Evolutionary conservation across 2,797 vertebrate genomes (phyloP).

Genomic region (Tapera naevia): DNA sequence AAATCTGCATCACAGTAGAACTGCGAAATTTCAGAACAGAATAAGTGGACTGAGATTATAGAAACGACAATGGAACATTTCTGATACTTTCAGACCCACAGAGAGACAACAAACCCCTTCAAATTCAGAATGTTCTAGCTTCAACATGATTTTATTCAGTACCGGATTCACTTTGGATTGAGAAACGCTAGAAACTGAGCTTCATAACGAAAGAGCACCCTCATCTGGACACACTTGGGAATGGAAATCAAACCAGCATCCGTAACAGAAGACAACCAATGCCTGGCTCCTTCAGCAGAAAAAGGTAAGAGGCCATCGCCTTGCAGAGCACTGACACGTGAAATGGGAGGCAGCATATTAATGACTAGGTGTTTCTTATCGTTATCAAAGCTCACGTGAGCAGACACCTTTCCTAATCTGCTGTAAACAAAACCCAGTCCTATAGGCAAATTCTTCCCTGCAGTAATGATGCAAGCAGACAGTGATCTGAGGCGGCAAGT

Average conservation of each 20-base stretch:
- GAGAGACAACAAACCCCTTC: neutral
- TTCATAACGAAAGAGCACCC: slow-evolving; percentile 5
- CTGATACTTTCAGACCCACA: neutral
- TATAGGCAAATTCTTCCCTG: neutral
- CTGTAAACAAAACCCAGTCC: neutral
- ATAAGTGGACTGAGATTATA: neutral
- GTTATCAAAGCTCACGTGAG: neutral
- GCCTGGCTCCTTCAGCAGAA: neutral
- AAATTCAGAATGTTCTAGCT: neutral
- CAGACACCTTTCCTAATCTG: neutral
- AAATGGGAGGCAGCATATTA: neutral
- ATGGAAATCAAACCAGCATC: neutral
- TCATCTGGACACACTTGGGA: slow-evolving; percentile 31
- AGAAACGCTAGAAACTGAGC: neutral
- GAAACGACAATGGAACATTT: neutral
- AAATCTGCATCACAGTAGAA: neutral
- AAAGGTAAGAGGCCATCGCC: neutral
- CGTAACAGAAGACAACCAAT: accelerated
- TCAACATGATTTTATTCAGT: neutral
- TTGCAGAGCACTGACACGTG: neutral
- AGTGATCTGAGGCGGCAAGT: neutral
- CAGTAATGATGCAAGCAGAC: neutral
- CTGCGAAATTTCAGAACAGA: neutral
- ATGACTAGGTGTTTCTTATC: neutral
- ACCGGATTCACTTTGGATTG: neutral